A percentile compares a stretch with the other conserved stretches of the same genome.
phyloP scores from a whole-genome alignment of 1,140 invertebrate species.

The Chlorops oryzae region DNA sequence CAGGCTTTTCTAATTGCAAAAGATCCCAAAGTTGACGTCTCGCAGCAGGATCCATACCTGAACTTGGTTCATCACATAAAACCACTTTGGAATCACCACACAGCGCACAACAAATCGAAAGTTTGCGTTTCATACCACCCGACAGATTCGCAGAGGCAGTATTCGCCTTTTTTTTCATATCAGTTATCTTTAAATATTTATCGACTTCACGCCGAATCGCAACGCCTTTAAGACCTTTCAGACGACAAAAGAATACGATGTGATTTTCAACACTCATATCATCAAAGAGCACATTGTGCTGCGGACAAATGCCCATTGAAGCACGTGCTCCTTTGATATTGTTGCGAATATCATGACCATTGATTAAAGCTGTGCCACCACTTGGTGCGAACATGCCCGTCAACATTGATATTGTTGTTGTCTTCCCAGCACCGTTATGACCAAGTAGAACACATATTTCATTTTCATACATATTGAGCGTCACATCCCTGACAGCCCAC shows the following conservation, averaged over 20 bases:
- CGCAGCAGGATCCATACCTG: constrained; percentile 88
- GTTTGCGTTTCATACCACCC: constrained; percentile 73
- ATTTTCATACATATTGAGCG: neutral
- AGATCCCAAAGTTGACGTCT: constrained; percentile 81
- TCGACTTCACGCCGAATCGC: constrained; percentile 54
- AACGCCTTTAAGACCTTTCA: constrained; percentile 58
- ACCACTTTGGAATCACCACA: constrained; percentile 59
- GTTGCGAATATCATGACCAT: constrained; percentile 53
- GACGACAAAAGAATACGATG: constrained; percentile 71
- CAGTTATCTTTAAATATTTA: constrained; percentile 59
- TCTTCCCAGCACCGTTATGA: constrained; percentile 79
- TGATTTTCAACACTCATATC: constrained; percentile 87
- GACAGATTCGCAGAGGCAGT: constrained; percentile 57
- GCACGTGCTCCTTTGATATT: constrained; percentile 54
- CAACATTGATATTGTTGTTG: constrained; percentile 77
- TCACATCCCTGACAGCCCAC: neutral
- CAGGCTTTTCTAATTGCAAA: constrained; percentile 52
- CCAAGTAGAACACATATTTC: constrained; percentile 77
- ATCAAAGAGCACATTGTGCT: constrained; percentile 86
- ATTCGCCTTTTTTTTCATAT: constrained; percentile 52
- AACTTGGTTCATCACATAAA: constrained; percentile 87
- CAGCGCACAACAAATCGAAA: constrained; percentile 64
- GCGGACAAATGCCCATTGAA: constrained; percentile 78
- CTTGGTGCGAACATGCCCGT: constrained; percentile 54
- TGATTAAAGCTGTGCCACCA: constrained; percentile 4